Percentiles rank a stretch among this genome's conserved stretches.
These are phyloP conservation scores for Ciona savignyi DNA, from an alignment of 23 tunicate species.

Conservation along the genomic window DNA sequence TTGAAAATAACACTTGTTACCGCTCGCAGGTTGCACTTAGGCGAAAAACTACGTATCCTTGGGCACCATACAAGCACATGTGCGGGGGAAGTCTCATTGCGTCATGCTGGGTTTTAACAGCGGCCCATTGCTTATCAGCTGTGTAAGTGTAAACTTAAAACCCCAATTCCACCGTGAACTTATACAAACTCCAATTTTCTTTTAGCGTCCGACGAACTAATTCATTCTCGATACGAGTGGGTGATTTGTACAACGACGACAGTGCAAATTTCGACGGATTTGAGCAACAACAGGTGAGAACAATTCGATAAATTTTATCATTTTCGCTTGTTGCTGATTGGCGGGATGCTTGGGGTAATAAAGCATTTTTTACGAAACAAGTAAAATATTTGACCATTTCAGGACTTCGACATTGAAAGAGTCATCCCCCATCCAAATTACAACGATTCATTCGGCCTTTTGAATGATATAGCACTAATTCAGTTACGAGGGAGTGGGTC, in stretches of 20 bases:
- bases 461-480: background rate
- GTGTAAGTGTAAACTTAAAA: conserved; percentile 38
- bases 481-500: background rate
- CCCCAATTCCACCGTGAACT: background rate
- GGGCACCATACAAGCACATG: conserved; percentile 40
- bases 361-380: background rate
- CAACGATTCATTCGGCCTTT: background rate
- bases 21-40: conserved; percentile 42
- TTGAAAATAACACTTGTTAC: no score
- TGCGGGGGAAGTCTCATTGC: conserved; percentile 63
- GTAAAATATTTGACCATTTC: no score
- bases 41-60: conserved; percentile 17
- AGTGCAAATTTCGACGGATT: background rate
- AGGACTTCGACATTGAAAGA: background rate
- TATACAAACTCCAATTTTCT: background rate
- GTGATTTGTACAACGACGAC: background rate
- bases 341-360: background rate
- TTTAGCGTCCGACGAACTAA: background rate
- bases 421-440: background rate
- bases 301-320: background rate
- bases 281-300: background rate
- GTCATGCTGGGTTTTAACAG: conserved; percentile 71
- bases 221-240: background rate
- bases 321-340: no score
- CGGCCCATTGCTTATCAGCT: conserved; percentile 61